A percentile compares a stretch with the other conserved stretches of the same genome.
phyloP scores from a whole-genome alignment of 2,113 vertebrate species.

The Aldabrachelys gigantea region DNA sequence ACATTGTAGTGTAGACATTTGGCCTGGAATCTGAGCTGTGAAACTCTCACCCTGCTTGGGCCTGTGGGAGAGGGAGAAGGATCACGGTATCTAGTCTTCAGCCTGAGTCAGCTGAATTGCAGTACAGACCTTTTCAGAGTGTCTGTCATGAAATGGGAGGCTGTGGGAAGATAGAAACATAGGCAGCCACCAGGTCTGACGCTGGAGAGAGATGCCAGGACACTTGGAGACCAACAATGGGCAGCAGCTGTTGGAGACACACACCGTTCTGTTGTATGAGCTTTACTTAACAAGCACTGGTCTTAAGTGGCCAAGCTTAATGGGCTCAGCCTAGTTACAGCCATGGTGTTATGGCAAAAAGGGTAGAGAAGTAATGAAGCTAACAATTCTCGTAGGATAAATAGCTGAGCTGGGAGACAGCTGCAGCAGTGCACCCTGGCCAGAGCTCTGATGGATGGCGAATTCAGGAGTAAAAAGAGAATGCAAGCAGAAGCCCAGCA shows the following conservation, averaged over 20 bases:
- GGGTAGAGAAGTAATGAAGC: background rate
- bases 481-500: no score
- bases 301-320: rapidly evolving
- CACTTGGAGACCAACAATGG: background rate
- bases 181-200: background rate
- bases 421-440: background rate
- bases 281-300: background rate
- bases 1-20: background rate
- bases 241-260: background rate
- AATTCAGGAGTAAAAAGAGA: background rate
- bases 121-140: background rate
- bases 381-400: background rate
- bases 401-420: background rate
- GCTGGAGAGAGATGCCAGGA: background rate
- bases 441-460: background rate
- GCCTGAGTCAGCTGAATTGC: background rate
- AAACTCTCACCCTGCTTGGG: background rate
- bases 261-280: background rate
- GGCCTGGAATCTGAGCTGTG: background rate
- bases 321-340: background rate
- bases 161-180: background rate
- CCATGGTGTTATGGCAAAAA: background rate
- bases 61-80: background rate
- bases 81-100: background rate
- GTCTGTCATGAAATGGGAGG: background rate